Conservation (phyloP, 2,888 invertebrate species). For the Synanthedon vespiformis region DNA sequence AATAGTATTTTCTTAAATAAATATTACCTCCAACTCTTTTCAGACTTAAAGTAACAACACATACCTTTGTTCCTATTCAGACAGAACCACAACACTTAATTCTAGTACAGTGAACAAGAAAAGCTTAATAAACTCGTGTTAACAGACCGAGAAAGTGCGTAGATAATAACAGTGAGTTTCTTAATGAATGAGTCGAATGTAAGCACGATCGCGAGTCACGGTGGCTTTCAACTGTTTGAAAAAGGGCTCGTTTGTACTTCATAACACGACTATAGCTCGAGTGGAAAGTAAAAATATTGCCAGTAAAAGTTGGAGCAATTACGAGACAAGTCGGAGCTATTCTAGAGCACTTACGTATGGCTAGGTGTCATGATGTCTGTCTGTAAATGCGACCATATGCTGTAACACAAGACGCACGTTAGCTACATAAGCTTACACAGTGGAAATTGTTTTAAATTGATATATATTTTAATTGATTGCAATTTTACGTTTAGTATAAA, state of each 20-base stretch:
- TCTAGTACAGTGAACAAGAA: too few relatives aligned
- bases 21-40: background rate
- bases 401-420: too few relatives aligned
- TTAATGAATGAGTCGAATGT: constrained; percentile 4
- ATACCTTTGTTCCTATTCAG: background rate
- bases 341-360: too few relatives aligned
- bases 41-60: background rate
- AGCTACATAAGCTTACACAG: too few relatives aligned
- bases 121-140: too few relatives aligned
- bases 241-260: constrained; percentile 36
- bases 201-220: constrained; percentile 18
- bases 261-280: constrained; percentile 19
- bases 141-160: background rate
- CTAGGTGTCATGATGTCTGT: too few relatives aligned
- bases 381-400: too few relatives aligned
- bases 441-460: too few relatives aligned
- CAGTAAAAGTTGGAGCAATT: constrained; percentile 39
- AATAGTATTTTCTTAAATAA: too few relatives aligned
- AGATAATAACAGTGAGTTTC: background rate
- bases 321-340: constrained; percentile 5
- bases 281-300: constrained; percentile 47
- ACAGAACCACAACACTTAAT: too few relatives aligned
- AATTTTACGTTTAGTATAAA: too few relatives aligned
- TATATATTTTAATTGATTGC: too few relatives aligned
- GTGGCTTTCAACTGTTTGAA: constrained; percentile 42